Evolutionary conservation across 1,140 invertebrate genomes (phyloP).

Genomic region (Nephila pilipes): DNA sequence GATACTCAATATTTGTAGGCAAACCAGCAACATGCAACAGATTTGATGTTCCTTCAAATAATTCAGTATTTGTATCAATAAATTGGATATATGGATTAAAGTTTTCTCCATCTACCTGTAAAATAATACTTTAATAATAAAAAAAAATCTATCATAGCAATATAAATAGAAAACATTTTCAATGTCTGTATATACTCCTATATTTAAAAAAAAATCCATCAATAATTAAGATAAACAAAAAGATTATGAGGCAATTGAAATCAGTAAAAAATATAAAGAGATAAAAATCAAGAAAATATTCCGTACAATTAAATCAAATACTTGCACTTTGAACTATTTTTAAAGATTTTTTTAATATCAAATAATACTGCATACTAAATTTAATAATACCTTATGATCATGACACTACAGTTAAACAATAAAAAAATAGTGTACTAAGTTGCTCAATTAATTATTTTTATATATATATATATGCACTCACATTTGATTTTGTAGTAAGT

Average conservation of each 20-base stretch:
- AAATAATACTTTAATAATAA: not conserved
- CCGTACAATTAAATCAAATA: too few relatives aligned
- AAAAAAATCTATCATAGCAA: not conserved
- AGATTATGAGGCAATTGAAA: not conserved
- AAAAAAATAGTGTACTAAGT: too few relatives aligned
- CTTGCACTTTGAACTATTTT: too few relatives aligned
- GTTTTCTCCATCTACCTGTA: slow-evolving; percentile 73
- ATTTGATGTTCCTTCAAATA: slow-evolving; percentile 62
- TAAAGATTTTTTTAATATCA: too few relatives aligned
- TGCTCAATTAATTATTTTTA: too few relatives aligned
- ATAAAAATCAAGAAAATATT: too few relatives aligned
- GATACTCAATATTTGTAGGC: slow-evolving; percentile 85
- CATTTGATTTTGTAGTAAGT: too few relatives aligned
- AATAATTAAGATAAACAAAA: not conserved
- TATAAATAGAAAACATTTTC: not conserved
- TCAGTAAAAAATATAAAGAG: not conserved
- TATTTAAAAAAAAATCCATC: not conserved
- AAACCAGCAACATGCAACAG: slow-evolving; percentile 58
- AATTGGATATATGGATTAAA: slow-evolving; percentile 72
- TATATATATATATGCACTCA: too few relatives aligned
- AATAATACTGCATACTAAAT: too few relatives aligned
- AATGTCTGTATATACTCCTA: not conserved
- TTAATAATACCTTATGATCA: too few relatives aligned
- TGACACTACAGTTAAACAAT: too few relatives aligned
- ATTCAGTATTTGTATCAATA: not conserved